A percentile compares a stretch with the other conserved stretches of the same genome.
These are phyloP conservation scores for Trigoniulus corallinus DNA, from an alignment of 1,140 invertebrate species.

Conservation along the genomic window DNA sequence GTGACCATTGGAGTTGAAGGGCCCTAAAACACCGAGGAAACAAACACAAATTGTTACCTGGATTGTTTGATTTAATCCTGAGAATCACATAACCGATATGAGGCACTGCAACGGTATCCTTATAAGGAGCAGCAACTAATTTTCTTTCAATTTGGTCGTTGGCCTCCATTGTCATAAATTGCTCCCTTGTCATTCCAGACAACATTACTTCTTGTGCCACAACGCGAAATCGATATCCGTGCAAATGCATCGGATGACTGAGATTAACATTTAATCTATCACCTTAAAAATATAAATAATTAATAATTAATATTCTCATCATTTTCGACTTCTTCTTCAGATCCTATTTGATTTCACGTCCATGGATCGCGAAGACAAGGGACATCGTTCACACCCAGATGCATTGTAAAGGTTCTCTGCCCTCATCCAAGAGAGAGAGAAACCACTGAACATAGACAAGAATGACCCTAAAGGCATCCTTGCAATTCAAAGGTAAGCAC, in stretches of 20 bases:
- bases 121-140: neutral
- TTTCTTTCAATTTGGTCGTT: neutral
- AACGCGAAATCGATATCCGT: neutral
- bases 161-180: neutral
- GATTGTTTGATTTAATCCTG: neutral
- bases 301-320: neutral
- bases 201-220: neutral
- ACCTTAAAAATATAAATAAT: too few species aligned
- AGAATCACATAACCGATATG: neutral
- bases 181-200: neutral
- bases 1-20: neutral
- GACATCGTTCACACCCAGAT: too few species aligned
- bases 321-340: neutral
- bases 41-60: neutral
- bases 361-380: too few species aligned
- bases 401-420: too few species aligned
- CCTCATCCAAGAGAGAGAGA: too few species aligned
- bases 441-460: too few species aligned
- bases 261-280: neutral
- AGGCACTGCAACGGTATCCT: neutral
- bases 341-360: neutral
- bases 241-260: neutral
- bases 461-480: too few species aligned
- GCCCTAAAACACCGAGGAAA: neutral
- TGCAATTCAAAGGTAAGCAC: too few species aligned